Conservation (phyloP, 2,797 vertebrate species). For the Lemur catta region DNA sequence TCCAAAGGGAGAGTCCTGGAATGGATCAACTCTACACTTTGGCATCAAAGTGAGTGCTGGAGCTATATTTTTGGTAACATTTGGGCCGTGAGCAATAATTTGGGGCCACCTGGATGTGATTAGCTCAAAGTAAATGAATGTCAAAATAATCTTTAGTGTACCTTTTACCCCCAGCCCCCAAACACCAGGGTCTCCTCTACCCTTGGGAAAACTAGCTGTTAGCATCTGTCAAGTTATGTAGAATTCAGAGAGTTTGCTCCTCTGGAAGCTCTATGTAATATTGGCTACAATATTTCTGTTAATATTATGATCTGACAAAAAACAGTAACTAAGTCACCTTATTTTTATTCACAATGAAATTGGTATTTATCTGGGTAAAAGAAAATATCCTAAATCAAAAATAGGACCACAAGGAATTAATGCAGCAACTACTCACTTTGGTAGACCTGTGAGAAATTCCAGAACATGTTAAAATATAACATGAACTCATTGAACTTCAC, state of each 20-base stretch:
- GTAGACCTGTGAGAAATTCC: slow-evolving; percentile 42
- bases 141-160: slow-evolving; percentile 22
- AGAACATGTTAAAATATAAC: slow-evolving; percentile 66
- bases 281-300: slow-evolving; percentile 31
- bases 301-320: slow-evolving; percentile 57
- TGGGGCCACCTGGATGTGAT: slow-evolving; percentile 20
- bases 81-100: background rate
- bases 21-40: background rate
- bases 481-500: slow-evolving; percentile 66
- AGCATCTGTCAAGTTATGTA: background rate
- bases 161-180: background rate
- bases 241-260: background rate
- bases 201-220: background rate
- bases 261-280: background rate
- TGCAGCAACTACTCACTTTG: slow-evolving; percentile 15
- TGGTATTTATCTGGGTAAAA: background rate
- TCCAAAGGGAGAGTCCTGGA: background rate
- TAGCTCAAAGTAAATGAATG: slow-evolving; percentile 48
- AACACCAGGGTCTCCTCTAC: background rate
- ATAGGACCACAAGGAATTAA: slow-evolving; percentile 56
- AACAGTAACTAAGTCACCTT: background rate
- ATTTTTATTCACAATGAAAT: slow-evolving; percentile 44
- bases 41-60: background rate
- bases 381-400: slow-evolving; percentile 59
- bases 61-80: slow-evolving; percentile 4